These are phyloP conservation scores for Acinonyx jubatus DNA, from an alignment of 2,113 vertebrate genomes.

Conservation along the genomic window DNA sequence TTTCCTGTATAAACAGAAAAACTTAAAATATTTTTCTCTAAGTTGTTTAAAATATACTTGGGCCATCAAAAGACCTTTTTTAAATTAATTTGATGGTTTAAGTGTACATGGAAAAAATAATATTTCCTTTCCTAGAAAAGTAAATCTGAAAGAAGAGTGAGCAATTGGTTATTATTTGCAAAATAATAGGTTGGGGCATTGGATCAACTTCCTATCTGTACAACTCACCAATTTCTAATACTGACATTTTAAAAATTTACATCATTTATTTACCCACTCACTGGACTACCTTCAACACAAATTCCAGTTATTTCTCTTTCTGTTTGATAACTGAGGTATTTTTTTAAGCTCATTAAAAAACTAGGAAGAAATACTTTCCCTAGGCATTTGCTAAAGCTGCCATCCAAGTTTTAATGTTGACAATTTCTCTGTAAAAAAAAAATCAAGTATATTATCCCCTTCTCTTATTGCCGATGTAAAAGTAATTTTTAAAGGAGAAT, in stretches of 20 bases:
- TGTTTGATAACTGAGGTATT: background rate
- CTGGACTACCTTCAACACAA: background rate
- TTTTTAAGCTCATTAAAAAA: background rate
- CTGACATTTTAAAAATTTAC: background rate
- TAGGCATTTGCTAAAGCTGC: background rate
- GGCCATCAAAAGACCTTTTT: background rate
- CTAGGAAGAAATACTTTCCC: background rate
- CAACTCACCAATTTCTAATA: background rate
- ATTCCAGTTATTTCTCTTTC: conserved; percentile 24
- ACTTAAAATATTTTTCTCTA: conserved; percentile 14
- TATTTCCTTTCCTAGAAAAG: conserved; percentile 39
- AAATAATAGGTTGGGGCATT: background rate
- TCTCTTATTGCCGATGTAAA: background rate
- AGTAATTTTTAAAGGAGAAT: background rate
- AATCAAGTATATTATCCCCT: background rate
- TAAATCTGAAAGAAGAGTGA: background rate
- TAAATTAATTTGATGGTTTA: conserved; percentile 39
- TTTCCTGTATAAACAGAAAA: background rate
- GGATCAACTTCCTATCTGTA: background rate
- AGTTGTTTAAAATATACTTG: background rate
- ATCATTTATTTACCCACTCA: background rate
- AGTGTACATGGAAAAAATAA: background rate
- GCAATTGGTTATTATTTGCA: conserved; percentile 37
- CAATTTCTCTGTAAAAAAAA: background rate
- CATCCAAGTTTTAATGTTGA: background rate